Evolutionary conservation across 2,113 vertebrate species (phyloP).

Genomic region (Leucoraja erinaceus): DNA sequence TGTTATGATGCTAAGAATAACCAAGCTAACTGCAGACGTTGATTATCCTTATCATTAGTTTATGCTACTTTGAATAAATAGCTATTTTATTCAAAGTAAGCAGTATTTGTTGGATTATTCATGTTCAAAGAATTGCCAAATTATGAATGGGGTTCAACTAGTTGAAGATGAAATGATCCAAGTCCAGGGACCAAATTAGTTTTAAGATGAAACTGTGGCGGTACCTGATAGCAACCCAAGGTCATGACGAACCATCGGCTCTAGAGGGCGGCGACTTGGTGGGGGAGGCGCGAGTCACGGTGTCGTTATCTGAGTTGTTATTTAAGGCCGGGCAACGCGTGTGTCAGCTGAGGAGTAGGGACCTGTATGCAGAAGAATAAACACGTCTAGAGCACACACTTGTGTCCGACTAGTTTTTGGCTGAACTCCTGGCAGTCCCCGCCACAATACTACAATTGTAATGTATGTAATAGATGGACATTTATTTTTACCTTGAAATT

Average conservation of each 20-base stretch:
- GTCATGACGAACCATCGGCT: no score
- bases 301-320: no score
- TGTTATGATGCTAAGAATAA: neutral
- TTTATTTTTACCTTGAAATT: neutral
- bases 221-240: no score
- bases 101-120: neutral
- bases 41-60: neutral
- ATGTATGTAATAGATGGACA: neutral
- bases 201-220: no score
- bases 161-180: neutral
- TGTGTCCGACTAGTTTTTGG: no score
- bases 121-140: neutral
- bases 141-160: neutral
- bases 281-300: no score
- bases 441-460: neutral
- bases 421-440: no score
- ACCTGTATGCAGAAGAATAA: no score
- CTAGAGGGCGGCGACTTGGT: no score
- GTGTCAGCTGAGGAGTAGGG: no score
- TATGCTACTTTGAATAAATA: neutral
- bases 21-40: neutral
- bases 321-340: no score
- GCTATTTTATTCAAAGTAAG: neutral
- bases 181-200: neutral
- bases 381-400: no score